Evolutionary conservation across 1,140 invertebrate species (phyloP).

Genomic region (Ooceraea biroi): DNA sequence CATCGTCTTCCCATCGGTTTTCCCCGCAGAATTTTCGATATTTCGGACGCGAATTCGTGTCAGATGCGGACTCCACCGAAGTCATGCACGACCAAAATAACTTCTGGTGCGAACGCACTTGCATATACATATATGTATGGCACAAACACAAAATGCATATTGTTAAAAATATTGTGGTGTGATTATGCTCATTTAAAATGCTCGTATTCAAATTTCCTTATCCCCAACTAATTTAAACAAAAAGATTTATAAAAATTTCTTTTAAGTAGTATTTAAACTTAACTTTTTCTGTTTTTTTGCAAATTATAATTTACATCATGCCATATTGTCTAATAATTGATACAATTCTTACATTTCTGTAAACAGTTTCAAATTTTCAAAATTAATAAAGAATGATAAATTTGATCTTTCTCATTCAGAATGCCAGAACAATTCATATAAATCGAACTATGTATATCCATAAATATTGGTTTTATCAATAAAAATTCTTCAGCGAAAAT

Average conservation of each 20-base stretch:
- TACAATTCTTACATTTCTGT: too few relatives aligned
- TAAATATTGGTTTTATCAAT: background rate
- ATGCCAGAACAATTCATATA: background rate
- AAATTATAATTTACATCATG: too few relatives aligned
- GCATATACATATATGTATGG: background rate
- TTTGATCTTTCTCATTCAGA: too few relatives aligned
- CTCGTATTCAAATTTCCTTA: background rate
- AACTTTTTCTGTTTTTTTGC: too few relatives aligned
- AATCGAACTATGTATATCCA: background rate
- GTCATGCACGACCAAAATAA: slow-evolving; percentile 36
- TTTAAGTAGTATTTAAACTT: background rate
- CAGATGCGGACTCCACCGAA: slow-evolving; percentile 40
- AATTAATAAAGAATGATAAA: too few relatives aligned
- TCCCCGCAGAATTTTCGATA: slow-evolving; percentile 47
- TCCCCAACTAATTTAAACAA: background rate
- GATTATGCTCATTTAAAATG: slow-evolving; percentile 37
- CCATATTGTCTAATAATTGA: too few relatives aligned
- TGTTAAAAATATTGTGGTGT: background rate
- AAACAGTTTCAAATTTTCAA: too few relatives aligned
- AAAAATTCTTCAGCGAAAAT: background rate
- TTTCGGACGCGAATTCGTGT: slow-evolving; percentile 50
- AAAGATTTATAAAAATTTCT: background rate
- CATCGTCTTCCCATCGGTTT: slow-evolving; percentile 52
- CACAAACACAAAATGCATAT: slow-evolving; percentile 32
- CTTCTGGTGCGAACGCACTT: slow-evolving; percentile 6